Conservation (phyloP, 2,888 invertebrate genomes). For the Lamellibrachia satsuma region DNA sequence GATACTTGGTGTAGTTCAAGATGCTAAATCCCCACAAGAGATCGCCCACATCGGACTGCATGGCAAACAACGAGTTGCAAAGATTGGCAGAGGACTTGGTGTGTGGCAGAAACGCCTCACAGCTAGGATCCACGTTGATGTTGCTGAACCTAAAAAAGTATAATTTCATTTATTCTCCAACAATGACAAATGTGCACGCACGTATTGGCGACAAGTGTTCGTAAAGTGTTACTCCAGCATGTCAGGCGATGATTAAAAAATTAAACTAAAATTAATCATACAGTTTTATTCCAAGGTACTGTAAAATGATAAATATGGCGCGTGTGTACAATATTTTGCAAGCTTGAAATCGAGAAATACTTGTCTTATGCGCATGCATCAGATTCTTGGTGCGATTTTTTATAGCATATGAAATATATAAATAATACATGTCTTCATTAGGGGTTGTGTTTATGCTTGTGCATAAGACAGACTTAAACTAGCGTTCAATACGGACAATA, state of each 20-base stretch:
- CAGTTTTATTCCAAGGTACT: neutral
- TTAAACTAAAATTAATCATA: neutral
- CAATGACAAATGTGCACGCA: too few species aligned
- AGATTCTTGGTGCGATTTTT: neutral
- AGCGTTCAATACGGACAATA: neutral
- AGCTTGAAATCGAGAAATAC: neutral
- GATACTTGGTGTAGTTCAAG: too few species aligned
- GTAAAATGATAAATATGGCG: constrained; percentile 10
- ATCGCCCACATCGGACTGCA: too few species aligned
- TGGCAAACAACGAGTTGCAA: too few species aligned
- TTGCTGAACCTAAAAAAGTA: too few species aligned
- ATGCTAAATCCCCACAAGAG: too few species aligned
- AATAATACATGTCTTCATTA: neutral
- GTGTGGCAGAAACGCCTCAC: too few species aligned
- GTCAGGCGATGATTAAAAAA: neutral
- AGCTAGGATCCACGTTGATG: too few species aligned
- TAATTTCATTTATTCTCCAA: too few species aligned
- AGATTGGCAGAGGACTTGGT: too few species aligned
- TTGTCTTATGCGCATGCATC: neutral
- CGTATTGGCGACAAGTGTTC: too few species aligned
- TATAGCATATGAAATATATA: neutral
- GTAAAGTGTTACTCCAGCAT: neutral
- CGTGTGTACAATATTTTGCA: neutral
- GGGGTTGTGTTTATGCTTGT: neutral
- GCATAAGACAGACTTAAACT: neutral